Evolutionary conservation across 2,113 vertebrate species (phyloP), one percentile per base, ranked within the genome.

Genomic region (Gasterosteus nipponicus): DNA sequence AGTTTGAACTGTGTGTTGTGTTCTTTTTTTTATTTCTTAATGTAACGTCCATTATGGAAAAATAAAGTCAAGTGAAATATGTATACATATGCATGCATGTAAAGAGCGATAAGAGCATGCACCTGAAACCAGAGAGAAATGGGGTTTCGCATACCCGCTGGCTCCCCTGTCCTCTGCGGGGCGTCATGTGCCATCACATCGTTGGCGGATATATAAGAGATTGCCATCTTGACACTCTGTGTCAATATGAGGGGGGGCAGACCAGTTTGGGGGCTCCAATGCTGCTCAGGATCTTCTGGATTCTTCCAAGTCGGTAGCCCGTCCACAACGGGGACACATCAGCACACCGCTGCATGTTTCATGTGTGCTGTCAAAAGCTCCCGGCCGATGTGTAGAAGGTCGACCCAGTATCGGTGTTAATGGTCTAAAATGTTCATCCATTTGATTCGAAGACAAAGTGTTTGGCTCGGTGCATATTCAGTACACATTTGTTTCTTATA

Each of bases 221-320:
- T 38, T 38, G 35, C 1, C 35, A 38, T 67, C 10, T 19, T 22
- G 47, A 22, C 31, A 53, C n/a, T n/a, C n/a, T 53, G 39, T 9
- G 18, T 51, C 11, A 66, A 38, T 5, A 16, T 15, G 14, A 6
- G 10, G 9, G 26, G 31, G 2, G 0, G 51, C 18, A 51, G 19
- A 51, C 35, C 10, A n/a, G 64, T 35, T 51, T 44, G 44, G 57
- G n/a, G 8, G 44, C 58, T 22, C 26, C 16, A 4, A 46, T 54
- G 58, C 66, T 22, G 44, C 62, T 66, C 54, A 35, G 44, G 44
- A 70, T 47, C 67, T 67, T 64, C 67, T 69, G 41, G 59, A 64
- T 64, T 41, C 51, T 33, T 79, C 54, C 33, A 14, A 9, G 66
- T 33, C n/a, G 15, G 41, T 4, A 31, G 59, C 71, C 35, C 49